A percentile compares a stretch with the other conserved stretches of the same genome.
Evolutionary conservation across 2,797 vertebrate genomes (phyloP).

Genomic region (Rhadinocentrus ornatus): DNA sequence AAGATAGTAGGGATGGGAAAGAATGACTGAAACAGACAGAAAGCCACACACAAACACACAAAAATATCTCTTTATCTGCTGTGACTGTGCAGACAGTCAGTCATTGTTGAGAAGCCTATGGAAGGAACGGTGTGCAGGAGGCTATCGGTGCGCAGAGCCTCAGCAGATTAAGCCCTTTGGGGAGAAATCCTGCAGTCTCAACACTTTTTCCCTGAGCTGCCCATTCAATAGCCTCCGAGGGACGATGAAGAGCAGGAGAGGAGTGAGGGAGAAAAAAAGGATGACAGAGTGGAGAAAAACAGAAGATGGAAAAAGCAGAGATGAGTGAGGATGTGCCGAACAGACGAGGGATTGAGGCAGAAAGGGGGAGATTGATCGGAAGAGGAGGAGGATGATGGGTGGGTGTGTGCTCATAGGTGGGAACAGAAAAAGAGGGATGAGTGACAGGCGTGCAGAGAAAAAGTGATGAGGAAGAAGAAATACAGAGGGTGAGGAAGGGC

Average conservation of each 20-base stretch:
- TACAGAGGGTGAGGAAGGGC: slow-evolving; percentile 14
- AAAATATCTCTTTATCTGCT: slow-evolving; percentile 68
- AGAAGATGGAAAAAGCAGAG: slow-evolving; percentile 12
- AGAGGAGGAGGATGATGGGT: slow-evolving; percentile 21
- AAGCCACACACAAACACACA: slow-evolving; percentile 37
- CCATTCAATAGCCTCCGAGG: slow-evolving; percentile 66
- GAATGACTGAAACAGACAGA: slow-evolving; percentile 45
- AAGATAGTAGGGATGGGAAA: slow-evolving; percentile 47
- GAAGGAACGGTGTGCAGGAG: slow-evolving; percentile 61
- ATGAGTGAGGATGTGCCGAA: slow-evolving; percentile 25
- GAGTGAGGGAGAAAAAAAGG: slow-evolving; percentile 24
- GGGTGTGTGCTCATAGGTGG: slow-evolving; percentile 16
- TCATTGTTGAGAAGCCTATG: slow-evolving; percentile 64
- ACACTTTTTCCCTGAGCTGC: slow-evolving; percentile 75
- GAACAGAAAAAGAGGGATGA: slow-evolving; percentile 12
- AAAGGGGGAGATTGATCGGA: slow-evolving; percentile 48
- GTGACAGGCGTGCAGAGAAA: slow-evolving; percentile 25
- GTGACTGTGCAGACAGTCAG: slow-evolving; percentile 60
- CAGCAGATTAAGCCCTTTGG: slow-evolving; percentile 77
- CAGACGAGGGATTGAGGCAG: slow-evolving; percentile 56
- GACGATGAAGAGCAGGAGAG: slow-evolving; percentile 46
- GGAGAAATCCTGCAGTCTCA: slow-evolving; percentile 77
- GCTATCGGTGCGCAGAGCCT: slow-evolving; percentile 68
- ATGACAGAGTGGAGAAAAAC: slow-evolving; percentile 25
- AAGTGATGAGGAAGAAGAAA: slow-evolving; percentile 51